A percentile compares a stretch with the other conserved stretches of the same genome.
Evolutionary conservation across 2,113 vertebrate genomes (phyloP).

Genomic region (Macaca mulatta): DNA sequence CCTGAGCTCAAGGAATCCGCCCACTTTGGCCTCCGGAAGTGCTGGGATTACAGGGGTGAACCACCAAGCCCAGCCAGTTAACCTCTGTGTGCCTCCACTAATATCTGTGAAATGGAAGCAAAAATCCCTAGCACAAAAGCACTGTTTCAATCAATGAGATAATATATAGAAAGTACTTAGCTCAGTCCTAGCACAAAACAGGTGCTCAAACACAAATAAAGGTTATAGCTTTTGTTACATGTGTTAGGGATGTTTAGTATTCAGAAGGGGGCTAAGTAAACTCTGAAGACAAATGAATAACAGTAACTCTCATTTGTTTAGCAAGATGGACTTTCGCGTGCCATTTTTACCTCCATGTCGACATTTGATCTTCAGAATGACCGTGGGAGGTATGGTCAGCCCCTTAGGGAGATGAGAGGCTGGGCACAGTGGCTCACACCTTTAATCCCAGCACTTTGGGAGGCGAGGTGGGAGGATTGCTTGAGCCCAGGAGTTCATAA

Average conservation of each 20-base stretch:
- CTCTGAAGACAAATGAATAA: neutral
- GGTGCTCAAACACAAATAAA: neutral
- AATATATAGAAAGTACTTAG: neutral
- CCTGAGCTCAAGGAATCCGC: too few relatives aligned
- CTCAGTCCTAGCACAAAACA: neutral
- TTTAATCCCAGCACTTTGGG: too few relatives aligned
- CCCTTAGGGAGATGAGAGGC: neutral
- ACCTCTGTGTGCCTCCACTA: neutral
- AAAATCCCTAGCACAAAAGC: neutral
- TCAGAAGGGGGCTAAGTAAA: neutral
- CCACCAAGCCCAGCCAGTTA: neutral
- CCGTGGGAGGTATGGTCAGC: neutral
- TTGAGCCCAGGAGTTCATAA: too few relatives aligned
- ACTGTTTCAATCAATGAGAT: neutral
- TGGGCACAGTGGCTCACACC: too few relatives aligned
- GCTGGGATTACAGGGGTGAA: too few relatives aligned
- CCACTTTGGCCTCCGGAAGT: too few relatives aligned
- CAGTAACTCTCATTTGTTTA: neutral
- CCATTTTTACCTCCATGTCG: neutral
- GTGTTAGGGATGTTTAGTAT: neutral
- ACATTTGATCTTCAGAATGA: neutral
- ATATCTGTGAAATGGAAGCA: neutral
- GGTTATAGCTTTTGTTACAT: neutral
- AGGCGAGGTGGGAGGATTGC: too few relatives aligned
- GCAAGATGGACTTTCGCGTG: neutral